Evolutionary conservation across 2,113 vertebrate genomes (phyloP), one percentile per base, ranked within the genome.

Genomic region (Gopherus flavomarginatus): DNA sequence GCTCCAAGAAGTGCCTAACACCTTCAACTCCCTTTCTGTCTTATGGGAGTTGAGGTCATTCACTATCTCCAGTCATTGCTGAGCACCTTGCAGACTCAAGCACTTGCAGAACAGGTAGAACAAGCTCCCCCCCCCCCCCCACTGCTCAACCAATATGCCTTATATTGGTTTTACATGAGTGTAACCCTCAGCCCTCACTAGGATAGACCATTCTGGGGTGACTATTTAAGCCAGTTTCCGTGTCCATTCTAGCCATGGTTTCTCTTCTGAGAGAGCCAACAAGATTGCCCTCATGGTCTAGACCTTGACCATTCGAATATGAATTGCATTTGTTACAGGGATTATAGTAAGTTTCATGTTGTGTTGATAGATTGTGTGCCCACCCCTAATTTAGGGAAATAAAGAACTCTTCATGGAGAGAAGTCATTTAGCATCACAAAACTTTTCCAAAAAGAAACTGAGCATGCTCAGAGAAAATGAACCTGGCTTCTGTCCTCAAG

Each of bases 331-430:
- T 75, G 26, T 91, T 26, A 72, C 62, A 81, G 35, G 89, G 81
- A 59, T 56, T 1, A 78, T 78, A 29, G 4, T 54, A 54, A 81
- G 2, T 0, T 0, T n/a, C 65, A 4, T 13, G 56, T 82, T 54
- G 27, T 5, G 53, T 77, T 87, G 57, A 24, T 77, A 44, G 52
- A 84, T 22, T 50, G 27, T 38, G 19, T 78, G 2, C 57, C 86
- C 84, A 5, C 44, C 22, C 3, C 24, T 81, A 80, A 38, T 22
- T 5, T 26, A 90, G 44, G 4, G 24, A 88, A 86, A 54, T 3
- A 59, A 8, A 69, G 6, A 92, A 56, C 3, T 80, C 19, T 8
- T 52, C 50, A 24, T 21, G 19, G 44, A 53, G 3, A 27, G 1
- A 47, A 65, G 13, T 21, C 59, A 3, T 49, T 56, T 42, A 49